Base-by-base conservation (phyloP, 2,113 vertebrate species). In the Shinisaurus crocodilurus region DNA sequence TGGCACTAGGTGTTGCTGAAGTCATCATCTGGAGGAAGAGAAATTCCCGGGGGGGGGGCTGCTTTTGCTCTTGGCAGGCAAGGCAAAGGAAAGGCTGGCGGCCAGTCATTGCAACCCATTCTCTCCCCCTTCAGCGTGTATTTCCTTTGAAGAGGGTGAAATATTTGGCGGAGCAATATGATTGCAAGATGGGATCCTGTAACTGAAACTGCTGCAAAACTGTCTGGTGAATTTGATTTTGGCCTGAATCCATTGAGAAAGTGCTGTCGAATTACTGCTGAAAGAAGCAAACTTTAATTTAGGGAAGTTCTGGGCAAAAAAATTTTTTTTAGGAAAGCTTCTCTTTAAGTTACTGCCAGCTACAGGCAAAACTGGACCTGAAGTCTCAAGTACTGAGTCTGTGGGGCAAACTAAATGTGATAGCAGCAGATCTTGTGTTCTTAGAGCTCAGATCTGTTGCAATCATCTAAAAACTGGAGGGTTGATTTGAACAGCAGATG, bases 21-120 rank as follows among this genome's bases (percentile, higher is more conserved):
- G 90, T 95, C 93, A 93, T 89, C 93, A 79, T 90, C 88, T 96
- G 94, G 92, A 96, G 82, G 6, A 0, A 83, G 90, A 93, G 76
- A 72, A 18, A 74, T 87, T 92, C 94, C 74, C 69, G 84, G 88
- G 92, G 84, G 88, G 94, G 88, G n/a, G n/a, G n/a, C 86, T 93
- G 79, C 89, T 77, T 91, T 92, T 87, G 89, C 88, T 92, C 74
- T 94, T 96, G 95, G 94, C 95, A 95, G 90, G 87, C 50, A 63
- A 91, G 37, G 81, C 40, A 91, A 94, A 96, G 83, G 89, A 29
- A 92, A 43, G 48, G 60, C 45, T 43, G 18, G 63, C n/a, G 29
- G 75, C 75, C 45, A 57, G 63, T 25, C 9, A 18, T 23, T 86
- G 75, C 75, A 92, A 37, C 1, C 0, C 0, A 45, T 88, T 93